A percentile compares a stretch with the other conserved stretches of the same genome.
Conservation (phyloP, 2,888 invertebrate genomes). For the Mimachlamys varia region DNA sequence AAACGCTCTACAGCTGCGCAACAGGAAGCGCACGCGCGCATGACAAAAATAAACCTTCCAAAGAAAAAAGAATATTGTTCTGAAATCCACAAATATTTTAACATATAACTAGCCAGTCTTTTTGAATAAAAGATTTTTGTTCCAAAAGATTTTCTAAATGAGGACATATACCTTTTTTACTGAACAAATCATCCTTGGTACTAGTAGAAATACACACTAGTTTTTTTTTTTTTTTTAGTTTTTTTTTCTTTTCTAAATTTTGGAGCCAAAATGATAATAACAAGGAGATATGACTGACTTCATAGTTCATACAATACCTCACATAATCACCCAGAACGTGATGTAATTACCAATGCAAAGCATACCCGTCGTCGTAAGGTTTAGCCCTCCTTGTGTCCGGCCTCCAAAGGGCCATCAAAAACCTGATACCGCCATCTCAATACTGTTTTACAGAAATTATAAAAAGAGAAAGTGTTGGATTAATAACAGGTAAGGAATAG, state of each 20-base stretch:
- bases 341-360: conserved; percentile 34
- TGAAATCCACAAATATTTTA: conserved; percentile 36
- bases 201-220: neutral
- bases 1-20: conserved; percentile 26
- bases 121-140: neutral
- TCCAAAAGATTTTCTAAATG: conserved; percentile 7
- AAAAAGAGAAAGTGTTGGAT: conserved; percentile 40
- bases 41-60: conserved; percentile 48
- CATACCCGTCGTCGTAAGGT: conserved; percentile 22
- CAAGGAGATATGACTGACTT: conserved; percentile 18
- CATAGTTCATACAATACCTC: neutral
- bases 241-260: neutral
- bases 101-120: conserved; percentile 1
- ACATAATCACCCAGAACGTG: conserved; percentile 1
- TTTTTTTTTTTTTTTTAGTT: too few relatives aligned
- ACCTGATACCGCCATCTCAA: conserved; percentile 18
- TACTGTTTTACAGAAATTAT: conserved; percentile 50
- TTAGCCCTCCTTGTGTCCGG: conserved; percentile 31
- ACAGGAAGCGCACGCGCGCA: conserved; percentile 37
- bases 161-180: neutral
- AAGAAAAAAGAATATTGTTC: conserved; percentile 52
- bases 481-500: conserved; percentile 14
- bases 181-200: neutral
- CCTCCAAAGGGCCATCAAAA: conserved; percentile 34
- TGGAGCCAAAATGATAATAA: neutral